Evolutionary conservation across 2,888 invertebrate genomes (phyloP), one percentile per base, ranked within the genome.

Genomic region (Idaea dimidiata): DNA sequence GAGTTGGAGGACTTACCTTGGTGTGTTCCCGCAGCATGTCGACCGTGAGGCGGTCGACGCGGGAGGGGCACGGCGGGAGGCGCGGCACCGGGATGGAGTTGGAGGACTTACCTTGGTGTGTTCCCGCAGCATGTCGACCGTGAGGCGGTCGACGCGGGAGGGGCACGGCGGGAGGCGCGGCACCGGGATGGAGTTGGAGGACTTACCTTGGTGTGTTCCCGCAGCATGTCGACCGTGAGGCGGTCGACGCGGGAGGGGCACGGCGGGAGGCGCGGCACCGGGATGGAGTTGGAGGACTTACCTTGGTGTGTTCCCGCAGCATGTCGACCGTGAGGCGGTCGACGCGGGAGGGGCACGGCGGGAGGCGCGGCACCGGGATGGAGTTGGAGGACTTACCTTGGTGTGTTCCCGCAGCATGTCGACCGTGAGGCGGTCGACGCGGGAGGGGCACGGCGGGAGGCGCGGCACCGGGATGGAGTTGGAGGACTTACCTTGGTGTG

Each of bases 241-340:
- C 96, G 86, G 80, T 97, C 97, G 2, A 97, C 96, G 43, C 97
- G 86, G 0, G 96, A 95, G 0, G 97, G 96, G 75, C 95, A 96
- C 1, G 95, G 95, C 59, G 96, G 96, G 63, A 97, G 91, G 0
- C 96, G 89, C n/a, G 97, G 97, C 66, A 96, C 95, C 68, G 96
- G 96, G 14, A 91, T 91, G 66, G 95, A 96, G 78, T 97, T n/a
- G n/a, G n/a, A n/a, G n/a, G n/a, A n/a, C n/a, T n/a, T 69, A 94
- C 94, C 93, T 96, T 96, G 54, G 95, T 95, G 79, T 96, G 96
- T 78, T 97, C 97, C 68, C 96, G 83, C 63, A 96, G 93, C 87
- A 96, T 96, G 78, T 97, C 97, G 1, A 97, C 96, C 24, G 97
- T 95, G 24, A 97, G 94, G 53, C 96, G 86, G 80, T 97, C 97